Base-by-base conservation (phyloP, 2,113 vertebrate species). In the Burhinus oedicnemus region DNA sequence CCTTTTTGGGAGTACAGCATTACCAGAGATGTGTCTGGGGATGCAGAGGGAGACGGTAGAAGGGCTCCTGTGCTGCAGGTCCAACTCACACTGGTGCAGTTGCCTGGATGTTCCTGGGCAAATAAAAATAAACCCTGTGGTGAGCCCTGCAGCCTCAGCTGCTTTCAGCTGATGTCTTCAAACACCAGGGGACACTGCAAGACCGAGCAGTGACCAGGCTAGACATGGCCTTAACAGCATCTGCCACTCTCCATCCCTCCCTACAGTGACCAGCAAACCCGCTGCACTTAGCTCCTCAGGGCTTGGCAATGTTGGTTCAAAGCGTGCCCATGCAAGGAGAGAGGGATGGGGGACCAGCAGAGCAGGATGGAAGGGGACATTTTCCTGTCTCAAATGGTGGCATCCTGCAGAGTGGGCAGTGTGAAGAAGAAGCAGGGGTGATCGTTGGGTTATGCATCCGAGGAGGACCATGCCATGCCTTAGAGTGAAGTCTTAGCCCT, bases 121-220 rank as follows among this genome's bases (percentile, higher is more conserved):
- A 15, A 80, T 12, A 44, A 8, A 12, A 15, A 80, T 12, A 44
- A 76, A 76, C 54, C 30, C 36, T 1, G 0, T 44, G 47, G 36
- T 26, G 44, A 85, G 15, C 58, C 5, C 34, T 16, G 30, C 45
- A 30, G n/a, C 29, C 13, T 57, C 6, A 12, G 55, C 65, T 84
- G 38, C 83, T 83, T 18, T 6, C 52, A 87, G 45, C 27, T 55
- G 21, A 44, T 44, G 57, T 12, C 38, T 76, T 38, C 93, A 20
- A 27, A 93, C 83, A 81, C 83, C 83, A 93, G 86, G 91, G 86
- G 79, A 90, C 94, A 86, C 88, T 92, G 80, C 9, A 55, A 36
- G 27, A 71, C 90, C n/a, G 74, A 91, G 80, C 54, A 77, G 80
- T 27, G 91, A 60, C 96, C 66, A 8, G 51, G 55, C 49, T 49